These are phyloP conservation scores for Propithecus deckenii DNA, from an alignment of 2,797 vertebrate species.

Conservation along the genomic window DNA sequence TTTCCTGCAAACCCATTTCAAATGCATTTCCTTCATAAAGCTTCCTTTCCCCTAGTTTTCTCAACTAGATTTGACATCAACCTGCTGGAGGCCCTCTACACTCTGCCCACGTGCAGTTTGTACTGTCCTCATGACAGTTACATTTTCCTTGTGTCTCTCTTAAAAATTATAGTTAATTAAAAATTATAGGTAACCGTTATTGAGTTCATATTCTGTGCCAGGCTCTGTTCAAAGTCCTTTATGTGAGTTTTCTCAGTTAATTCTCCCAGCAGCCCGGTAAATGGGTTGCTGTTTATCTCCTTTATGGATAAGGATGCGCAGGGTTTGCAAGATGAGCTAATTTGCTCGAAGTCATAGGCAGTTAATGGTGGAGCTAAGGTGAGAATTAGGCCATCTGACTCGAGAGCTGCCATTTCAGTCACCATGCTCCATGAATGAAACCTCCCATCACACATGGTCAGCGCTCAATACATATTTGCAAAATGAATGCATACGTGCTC, in stretches of 20 bases:
- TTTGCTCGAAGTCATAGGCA: neutral
- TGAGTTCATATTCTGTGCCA: neutral
- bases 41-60: neutral
- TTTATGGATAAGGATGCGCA: neutral
- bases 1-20: neutral
- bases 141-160: neutral
- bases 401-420: neutral
- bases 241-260: neutral
- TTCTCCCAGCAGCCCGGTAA: neutral
- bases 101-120: neutral
- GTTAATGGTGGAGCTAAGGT: neutral
- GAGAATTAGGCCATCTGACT: neutral
- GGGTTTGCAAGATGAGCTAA: neutral
- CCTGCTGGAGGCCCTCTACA: neutral
- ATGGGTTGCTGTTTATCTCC: neutral
- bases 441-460: rapidly evolving
- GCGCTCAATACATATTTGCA: neutral
- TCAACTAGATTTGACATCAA: neutral
- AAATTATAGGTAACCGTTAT: neutral
- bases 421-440: neutral
- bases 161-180: neutral
- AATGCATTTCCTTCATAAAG: neutral
- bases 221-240: neutral
- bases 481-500: rapidly evolving
- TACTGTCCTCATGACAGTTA: neutral